These are phyloP conservation scores for Eristalinus sepulchralis DNA, from an alignment of 2,888 invertebrate genomes.

Conservation along the genomic window DNA sequence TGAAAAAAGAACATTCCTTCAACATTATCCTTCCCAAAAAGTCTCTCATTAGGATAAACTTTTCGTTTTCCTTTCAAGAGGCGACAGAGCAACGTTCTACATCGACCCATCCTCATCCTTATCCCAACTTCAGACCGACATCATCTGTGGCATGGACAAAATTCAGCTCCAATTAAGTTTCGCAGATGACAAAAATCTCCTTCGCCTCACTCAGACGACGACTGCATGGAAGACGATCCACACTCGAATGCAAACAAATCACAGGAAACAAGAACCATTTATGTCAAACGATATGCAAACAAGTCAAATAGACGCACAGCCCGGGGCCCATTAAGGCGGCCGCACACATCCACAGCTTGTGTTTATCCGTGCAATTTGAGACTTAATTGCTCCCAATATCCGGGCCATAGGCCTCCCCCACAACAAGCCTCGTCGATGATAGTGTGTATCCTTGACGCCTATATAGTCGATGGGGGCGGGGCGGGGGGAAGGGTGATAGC, in stretches of 20 bases:
- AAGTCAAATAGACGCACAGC: not conserved
- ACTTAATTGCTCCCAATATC: constrained; percentile 48
- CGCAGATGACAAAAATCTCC: too few relatives aligned
- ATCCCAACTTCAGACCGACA: too few relatives aligned
- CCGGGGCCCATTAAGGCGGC: not conserved
- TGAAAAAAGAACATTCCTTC: too few relatives aligned
- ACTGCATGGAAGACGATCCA: not conserved
- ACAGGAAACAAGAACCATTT: constrained; percentile 27
- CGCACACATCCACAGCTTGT: constrained; percentile 28
- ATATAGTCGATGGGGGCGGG: not conserved
- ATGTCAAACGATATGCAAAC: constrained; percentile 32
- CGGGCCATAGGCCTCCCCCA: constrained; percentile 21
- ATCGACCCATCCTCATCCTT: too few relatives aligned
- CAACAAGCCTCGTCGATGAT: constrained; percentile 35
- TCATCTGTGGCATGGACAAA: too few relatives aligned
- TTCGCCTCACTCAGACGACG: too few relatives aligned
- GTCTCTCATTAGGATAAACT: too few relatives aligned
- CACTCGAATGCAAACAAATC: not conserved
- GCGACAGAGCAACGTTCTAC: too few relatives aligned
- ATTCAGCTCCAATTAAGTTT: too few relatives aligned
- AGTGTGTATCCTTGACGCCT: not conserved
- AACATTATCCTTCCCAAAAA: too few relatives aligned
- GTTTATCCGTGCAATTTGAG: constrained; percentile 46
- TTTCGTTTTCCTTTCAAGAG: too few relatives aligned
- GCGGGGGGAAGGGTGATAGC: too few relatives aligned